These are phyloP conservation scores for Ophion obscuratus DNA, from an alignment of 2,888 invertebrate species.

Conservation along the genomic window DNA sequence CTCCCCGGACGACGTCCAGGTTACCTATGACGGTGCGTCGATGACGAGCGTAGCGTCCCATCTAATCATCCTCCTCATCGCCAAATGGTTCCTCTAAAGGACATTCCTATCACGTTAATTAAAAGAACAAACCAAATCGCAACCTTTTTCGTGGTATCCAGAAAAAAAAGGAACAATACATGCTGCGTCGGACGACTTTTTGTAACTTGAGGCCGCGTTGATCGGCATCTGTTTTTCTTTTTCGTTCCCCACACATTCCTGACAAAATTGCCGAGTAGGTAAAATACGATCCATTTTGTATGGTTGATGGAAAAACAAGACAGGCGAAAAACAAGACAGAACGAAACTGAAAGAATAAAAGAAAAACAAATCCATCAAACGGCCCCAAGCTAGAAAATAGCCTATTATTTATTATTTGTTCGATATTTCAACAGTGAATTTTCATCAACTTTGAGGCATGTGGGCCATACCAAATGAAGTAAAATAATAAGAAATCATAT, in stretches of 20 bases:
- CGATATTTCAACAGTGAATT: slow-evolving; percentile 69
- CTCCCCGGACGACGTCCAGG: slow-evolving; percentile 92
- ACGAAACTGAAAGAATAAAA: background rate
- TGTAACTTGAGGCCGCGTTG: slow-evolving; percentile 55
- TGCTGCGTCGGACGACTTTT: slow-evolving; percentile 50
- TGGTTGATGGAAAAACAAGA: background rate
- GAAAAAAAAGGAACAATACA: slow-evolving; percentile 33
- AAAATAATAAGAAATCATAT: slow-evolving; percentile 73
- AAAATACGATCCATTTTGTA: background rate
- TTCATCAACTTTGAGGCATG: slow-evolving; percentile 68
- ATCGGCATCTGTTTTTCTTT: slow-evolving; percentile 25
- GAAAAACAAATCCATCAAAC: slow-evolving; percentile 57
- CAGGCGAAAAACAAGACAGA: background rate
- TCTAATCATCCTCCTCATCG: slow-evolving; percentile 82
- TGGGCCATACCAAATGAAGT: slow-evolving; percentile 79
- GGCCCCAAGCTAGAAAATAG: slow-evolving; percentile 70
- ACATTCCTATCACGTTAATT: slow-evolving; percentile 11
- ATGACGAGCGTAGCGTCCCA: slow-evolving; percentile 81
- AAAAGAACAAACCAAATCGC: slow-evolving; percentile 26
- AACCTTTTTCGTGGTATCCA: slow-evolving; percentile 25
- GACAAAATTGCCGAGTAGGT: slow-evolving; percentile 3
- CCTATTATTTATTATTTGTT: slow-evolving; percentile 76
- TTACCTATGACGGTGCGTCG: slow-evolving; percentile 85
- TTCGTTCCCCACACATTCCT: slow-evolving; percentile 13
- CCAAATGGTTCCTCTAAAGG: slow-evolving; percentile 83